phyloP scores from a whole-genome alignment of 2,888 invertebrate genomes.

The Drosophila rubida region DNA sequence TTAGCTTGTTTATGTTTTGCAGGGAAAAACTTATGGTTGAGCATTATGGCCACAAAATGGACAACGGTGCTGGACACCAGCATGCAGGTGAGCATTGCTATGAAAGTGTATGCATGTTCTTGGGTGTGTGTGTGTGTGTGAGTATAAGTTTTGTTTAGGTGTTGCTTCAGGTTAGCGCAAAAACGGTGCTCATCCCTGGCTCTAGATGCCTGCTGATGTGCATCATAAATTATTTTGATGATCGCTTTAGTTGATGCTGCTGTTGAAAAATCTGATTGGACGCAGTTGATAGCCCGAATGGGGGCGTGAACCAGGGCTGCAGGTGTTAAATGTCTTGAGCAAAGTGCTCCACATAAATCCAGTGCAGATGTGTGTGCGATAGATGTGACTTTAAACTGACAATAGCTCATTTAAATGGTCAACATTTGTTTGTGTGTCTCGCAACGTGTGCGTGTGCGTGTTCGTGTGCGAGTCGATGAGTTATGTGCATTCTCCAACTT shows the following conservation, averaged over 20 bases:
- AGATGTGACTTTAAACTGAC: slow-evolving; percentile 70
- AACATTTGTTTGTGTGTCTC: slow-evolving; percentile 43
- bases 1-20: slow-evolving; percentile 83
- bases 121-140: slow-evolving; percentile 11
- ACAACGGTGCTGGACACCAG: slow-evolving; percentile 53
- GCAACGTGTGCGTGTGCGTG: slow-evolving; percentile 1
- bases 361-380: slow-evolving; percentile 50
- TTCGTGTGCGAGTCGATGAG: slow-evolving; percentile 4
- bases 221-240: slow-evolving; percentile 78
- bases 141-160: slow-evolving; percentile 47
- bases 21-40: slow-evolving; percentile 75
- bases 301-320: slow-evolving; percentile 41
- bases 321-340: slow-evolving; percentile 75
- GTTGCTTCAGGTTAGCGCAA: slow-evolving; percentile 42
- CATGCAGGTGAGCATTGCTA: slow-evolving; percentile 31
- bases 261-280: slow-evolving; percentile 71
- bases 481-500: slow-evolving; percentile 24
- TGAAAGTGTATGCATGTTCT: not conserved
- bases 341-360: slow-evolving; percentile 64
- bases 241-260: slow-evolving; percentile 67
- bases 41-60: slow-evolving; percentile 77
- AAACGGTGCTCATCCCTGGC: slow-evolving; percentile 29
- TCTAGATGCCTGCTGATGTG: slow-evolving; percentile 60
- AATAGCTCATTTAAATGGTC: slow-evolving; percentile 70
- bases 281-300: slow-evolving; percentile 31